Base-by-base conservation (phyloP, 2,888 invertebrate genomes). In the Acronicta alni region DNA sequence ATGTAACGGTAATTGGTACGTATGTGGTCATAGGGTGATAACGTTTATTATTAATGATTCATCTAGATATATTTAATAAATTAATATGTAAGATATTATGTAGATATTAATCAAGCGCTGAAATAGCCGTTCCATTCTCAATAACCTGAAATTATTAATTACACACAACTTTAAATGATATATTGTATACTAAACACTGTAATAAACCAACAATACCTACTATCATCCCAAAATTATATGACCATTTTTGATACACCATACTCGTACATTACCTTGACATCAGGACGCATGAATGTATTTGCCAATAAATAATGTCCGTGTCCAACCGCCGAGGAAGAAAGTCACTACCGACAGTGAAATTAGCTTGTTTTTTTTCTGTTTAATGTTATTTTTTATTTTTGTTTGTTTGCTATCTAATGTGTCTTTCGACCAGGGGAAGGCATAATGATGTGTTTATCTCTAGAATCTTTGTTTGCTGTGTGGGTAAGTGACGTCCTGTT, bases 281-380 rank as follows among this genome's bases (percentile, higher is more conserved):
- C 67, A 74, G 73, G 73, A 72, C 84, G 93, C 93, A 92, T 93
- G 91, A 90, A 91, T 91, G 93, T 93, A 89, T 93, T 93, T 93
- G 93, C 93, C 93, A 93, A 93, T 93, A 93, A 93, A 92, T 90
- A 88, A 87, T 84, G 73, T 84, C 62, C 75, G 76, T 83, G 73
- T 49, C 55, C 74, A 67, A 79, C 80, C 77, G 77, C 78, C 75
- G 74, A 81, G 70, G 74, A 79, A 76, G 75, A 81, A 83, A 86
- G 75, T 85, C 85, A 86, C 85, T 80, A 77, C 75, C 73, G 85
- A 82, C 84, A 78, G 84, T 88, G 86, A 85, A 82, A 77, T 79
- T 5, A 80, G 88, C 87, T 91, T 88, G 77, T 75, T 77, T 73
- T 81, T 78, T 80, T 83, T 81, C 73, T 71, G 59, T 75, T 82